Base-by-base conservation (phyloP, 2,888 invertebrate genomes). In the Meandrusa payeni region DNA sequence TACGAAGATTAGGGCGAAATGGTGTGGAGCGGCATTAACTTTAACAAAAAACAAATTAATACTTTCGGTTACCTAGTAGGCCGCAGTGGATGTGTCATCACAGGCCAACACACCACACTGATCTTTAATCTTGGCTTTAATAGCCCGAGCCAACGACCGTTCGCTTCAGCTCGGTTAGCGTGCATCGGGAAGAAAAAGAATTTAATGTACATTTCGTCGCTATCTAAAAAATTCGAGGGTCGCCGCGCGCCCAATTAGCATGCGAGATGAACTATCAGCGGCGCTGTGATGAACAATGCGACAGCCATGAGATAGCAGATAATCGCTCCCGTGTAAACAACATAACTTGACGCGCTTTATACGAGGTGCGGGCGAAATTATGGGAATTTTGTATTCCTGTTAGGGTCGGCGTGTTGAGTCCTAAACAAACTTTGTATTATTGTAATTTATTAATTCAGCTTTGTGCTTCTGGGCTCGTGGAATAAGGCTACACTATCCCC, bases 181-280 rank as follows among this genome's bases (percentile, higher is more conserved):
- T 17, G 15, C 9, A 17, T 2, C 13, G 13, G 22, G 19, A 32
- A 13, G 12, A 38, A 41, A 38, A 46, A 41, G 40, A 36, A 41
- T 38, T 50, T 44, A 44, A 44, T 41, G 46, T 27, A 37, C 24
- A 20, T 32, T 47, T 54, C 59, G 67, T 68, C 64, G 67, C 68
- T 67, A 57, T 55, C 50, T 57, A 40, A 55, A 54, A 53, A 52
- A 56, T 56, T 46, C 52, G 49, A 52, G 51, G 42, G 45, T 40
- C 41, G 44, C 40, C 27, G 36, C 26, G 27, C 46, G 51, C 33
- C 54, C 56, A 59, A 59, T 59, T 59, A 59, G 55, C 49, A 45
- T 44, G 45, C 47, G 41, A 45, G 55, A 48, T 52, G 38, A 17
- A 43, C 43, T 48, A 54, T 49, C 48, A 39, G 40, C 48, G 51